Evolutionary conservation across 2,113 vertebrate species (phyloP), one percentile per base, ranked within the genome.

Genomic region (Rhombomys opimus): DNA sequence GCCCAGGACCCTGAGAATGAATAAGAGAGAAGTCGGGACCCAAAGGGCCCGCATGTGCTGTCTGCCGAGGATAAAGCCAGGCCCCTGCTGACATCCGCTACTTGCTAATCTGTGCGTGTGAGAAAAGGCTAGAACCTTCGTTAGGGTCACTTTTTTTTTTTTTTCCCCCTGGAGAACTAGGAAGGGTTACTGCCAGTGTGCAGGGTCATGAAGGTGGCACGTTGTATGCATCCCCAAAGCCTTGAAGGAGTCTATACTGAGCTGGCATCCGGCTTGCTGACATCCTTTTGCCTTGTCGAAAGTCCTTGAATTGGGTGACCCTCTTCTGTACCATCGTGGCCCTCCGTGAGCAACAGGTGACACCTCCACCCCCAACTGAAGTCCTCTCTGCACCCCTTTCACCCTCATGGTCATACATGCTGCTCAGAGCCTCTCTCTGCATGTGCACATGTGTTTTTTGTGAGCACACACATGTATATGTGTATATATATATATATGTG

Each of bases 21-120:
- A 8, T 12, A 14, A 41, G 30, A 85, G 78, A 38, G 15, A 82
- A 65, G 50, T 0, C 2, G 20, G 35, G 75, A 25, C 20, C 27
- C 22, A 0, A 1, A 9, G 22, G 18, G 65, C 27, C 1, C 6
- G 0, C 4, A 14, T n/a, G 52, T 10, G 50, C 5, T 25, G 0
- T 2, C 57, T 57, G 52, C n/a, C 17, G 8, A 13, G 41, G 35
- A 41, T 54, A 8, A 13, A 23, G 50, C 50, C 73, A 2, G 76
- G 67, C 27, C 23, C 5, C 7, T 38, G 5, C 10, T 7, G 15
- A 38, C 9, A 0, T 32, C 38, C 10, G 3, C 17, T n/a, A 25
- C 65, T 46, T 1, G 38, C 65, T 23, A 38, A 4, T 38, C 57
- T 1, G 18, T 0, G 5, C 25, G 2, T 25, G 32, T 63, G 54